These are phyloP conservation scores for Thinocorus orbignyianus DNA, from an alignment of 2,113 vertebrate genomes.

Conservation along the genomic window DNA sequence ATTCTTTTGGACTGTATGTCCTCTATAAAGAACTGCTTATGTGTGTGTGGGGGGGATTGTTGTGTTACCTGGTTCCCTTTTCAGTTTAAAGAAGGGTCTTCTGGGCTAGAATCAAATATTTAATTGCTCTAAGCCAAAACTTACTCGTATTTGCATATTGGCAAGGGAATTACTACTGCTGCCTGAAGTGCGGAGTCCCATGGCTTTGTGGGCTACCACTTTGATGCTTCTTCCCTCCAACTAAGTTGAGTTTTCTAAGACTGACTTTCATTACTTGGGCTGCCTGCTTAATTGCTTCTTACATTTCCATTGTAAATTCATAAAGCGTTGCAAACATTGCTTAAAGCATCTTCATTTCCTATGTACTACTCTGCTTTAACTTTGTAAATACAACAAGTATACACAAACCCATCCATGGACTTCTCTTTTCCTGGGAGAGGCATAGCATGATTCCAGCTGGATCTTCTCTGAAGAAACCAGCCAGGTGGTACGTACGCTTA, in stretches of 20 bases:
- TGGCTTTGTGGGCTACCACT: not conserved
- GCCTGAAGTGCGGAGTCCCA: fast-evolving
- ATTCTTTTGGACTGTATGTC: not conserved
- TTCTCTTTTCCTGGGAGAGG: not conserved
- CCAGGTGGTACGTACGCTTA: not conserved
- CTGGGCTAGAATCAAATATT: not conserved
- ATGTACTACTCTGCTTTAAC: not conserved
- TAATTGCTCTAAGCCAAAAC: not conserved
- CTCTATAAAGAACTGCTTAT: not conserved
- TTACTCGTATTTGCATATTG: not conserved
- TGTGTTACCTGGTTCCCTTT: not conserved
- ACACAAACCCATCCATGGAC: not conserved
- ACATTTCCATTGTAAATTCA: not conserved
- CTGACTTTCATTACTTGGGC: not conserved
- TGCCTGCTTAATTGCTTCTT: not conserved
- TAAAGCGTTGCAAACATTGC: not conserved
- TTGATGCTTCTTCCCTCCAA: not conserved
- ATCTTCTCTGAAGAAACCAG: not conserved
- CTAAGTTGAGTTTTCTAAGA: not conserved
- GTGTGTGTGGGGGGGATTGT: too few relatives aligned
- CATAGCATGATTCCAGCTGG: fast-evolving
- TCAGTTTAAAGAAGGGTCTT: not conserved
- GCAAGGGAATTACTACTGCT: not conserved
- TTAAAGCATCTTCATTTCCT: not conserved
- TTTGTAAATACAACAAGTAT: not conserved